Percentiles rank a stretch among this genome's conserved stretches.
Evolutionary conservation across 2,113 vertebrate species (phyloP).

Genomic region (Lophotis ruficrista): DNA sequence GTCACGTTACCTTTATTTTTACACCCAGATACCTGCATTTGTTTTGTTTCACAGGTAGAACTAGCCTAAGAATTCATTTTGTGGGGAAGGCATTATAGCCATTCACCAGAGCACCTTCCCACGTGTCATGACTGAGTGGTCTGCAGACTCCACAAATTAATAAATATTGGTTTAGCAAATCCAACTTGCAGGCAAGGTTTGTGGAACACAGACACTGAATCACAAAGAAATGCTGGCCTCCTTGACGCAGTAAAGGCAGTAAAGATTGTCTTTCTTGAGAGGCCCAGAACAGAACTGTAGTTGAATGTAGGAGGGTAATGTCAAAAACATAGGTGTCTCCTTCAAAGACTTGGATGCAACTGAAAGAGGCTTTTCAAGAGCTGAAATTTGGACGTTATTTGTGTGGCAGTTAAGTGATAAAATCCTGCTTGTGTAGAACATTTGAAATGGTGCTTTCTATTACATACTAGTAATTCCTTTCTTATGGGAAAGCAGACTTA

Average conservation of each 20-base stretch:
- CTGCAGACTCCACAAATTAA: neutral
- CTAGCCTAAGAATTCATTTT: neutral
- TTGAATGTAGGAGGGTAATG: neutral
- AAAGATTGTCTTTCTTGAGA: neutral
- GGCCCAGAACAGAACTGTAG: neutral
- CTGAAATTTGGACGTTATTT: neutral
- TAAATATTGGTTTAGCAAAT: neutral
- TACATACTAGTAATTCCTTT: neutral
- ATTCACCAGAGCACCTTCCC: neutral
- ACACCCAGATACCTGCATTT: neutral
- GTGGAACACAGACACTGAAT: neutral
- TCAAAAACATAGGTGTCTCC: neutral
- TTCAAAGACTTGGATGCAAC: neutral
- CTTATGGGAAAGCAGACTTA: neutral
- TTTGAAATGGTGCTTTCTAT: neutral
- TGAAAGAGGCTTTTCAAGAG: neutral
- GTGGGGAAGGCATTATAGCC: neutral
- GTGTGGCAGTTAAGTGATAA: neutral
- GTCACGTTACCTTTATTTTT: neutral
- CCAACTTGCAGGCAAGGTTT: neutral
- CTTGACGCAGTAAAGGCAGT: rapidly evolving
- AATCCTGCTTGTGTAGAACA: neutral
- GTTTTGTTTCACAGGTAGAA: neutral
- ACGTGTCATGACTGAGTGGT: neutral
- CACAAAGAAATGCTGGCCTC: neutral